phyloP scores from a whole-genome alignment of 2,797 vertebrate genomes.

The Sebastes nivosus region DNA sequence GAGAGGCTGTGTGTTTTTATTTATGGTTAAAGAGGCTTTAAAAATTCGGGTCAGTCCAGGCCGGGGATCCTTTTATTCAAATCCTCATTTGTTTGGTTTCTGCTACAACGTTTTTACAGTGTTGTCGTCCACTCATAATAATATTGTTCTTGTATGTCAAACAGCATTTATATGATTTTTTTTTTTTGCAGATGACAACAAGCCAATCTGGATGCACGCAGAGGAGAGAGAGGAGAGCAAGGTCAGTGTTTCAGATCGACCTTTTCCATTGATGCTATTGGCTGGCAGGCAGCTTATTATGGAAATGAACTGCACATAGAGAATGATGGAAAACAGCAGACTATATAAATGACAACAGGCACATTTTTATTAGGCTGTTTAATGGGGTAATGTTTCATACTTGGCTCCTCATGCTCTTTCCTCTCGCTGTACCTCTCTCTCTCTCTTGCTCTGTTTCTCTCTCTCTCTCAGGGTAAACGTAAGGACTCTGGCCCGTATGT shows the following conservation, averaged over 20 bases:
- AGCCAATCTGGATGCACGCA: constrained; percentile 95
- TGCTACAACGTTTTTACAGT: neutral
- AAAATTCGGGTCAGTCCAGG: neutral
- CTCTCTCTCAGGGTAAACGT: constrained; percentile 78
- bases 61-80: neutral
- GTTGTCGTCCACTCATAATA: neutral
- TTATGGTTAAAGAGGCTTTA: too few species aligned
- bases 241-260: constrained; percentile 65
- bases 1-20: neutral
- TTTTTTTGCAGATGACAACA: constrained; percentile 86
- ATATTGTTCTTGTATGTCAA: neutral
- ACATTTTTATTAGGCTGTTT: neutral
- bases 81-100: neutral
- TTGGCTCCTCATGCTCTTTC: neutral
- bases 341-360: neutral
- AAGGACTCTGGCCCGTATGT: constrained; percentile 84
- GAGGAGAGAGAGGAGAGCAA: constrained; percentile 92
- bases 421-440: neutral
- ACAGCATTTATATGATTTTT: neutral
- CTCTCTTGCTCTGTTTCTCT: neutral
- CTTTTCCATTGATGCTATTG: neutral
- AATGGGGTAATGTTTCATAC: neutral
- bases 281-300: neutral
- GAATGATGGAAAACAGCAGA: neutral
- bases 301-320: neutral